These are phyloP conservation scores for Hydropotes inermis DNA, from an alignment of 2,113 vertebrate genomes.

Conservation along the genomic window DNA sequence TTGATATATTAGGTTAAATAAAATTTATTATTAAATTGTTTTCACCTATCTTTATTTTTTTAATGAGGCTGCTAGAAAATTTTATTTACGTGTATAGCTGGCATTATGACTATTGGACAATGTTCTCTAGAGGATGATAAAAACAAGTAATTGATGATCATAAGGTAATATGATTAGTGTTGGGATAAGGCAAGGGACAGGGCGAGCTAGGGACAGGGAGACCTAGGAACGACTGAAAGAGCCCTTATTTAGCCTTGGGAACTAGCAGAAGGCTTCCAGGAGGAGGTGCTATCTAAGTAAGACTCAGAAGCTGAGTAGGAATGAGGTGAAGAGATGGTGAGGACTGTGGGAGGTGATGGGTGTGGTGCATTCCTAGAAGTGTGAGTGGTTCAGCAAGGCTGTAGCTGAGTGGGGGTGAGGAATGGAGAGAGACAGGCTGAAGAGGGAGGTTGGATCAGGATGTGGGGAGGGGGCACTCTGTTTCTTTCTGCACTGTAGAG, in stretches of 20 bases:
- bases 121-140: background rate
- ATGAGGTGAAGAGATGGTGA: background rate
- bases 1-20: background rate
- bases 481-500: background rate
- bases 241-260: background rate
- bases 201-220: background rate
- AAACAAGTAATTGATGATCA: background rate
- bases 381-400: background rate
- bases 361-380: background rate
- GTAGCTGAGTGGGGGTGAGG: fast-evolving
- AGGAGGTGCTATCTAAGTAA: background rate
- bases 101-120: background rate
- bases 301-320: background rate
- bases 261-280: background rate
- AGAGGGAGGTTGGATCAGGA: background rate
- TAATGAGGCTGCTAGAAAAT: background rate
- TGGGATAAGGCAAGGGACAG: background rate
- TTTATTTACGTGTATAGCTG: background rate
- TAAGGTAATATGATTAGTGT: background rate
- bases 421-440: background rate
- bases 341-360: background rate
- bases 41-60: background rate
- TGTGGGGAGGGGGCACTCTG: no score
- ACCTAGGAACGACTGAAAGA: no score
- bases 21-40: constrained; percentile 24